Conservation (phyloP, 2,888 invertebrate species). For the Altica lythri region DNA sequence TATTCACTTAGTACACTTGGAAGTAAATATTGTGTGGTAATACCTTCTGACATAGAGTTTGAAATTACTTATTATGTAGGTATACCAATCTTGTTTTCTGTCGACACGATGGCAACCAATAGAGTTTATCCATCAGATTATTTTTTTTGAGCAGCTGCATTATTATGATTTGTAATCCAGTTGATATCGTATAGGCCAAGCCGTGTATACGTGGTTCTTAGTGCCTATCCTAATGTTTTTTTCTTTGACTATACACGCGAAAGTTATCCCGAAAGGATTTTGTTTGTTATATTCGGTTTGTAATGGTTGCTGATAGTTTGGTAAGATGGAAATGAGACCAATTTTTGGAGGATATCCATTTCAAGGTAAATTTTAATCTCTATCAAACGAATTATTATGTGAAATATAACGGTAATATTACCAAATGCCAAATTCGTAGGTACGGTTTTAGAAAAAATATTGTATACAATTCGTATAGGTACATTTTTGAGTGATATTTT, state of each 20-base stretch:
- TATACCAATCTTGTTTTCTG: constrained; percentile 38
- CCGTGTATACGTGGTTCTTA: constrained; percentile 23
- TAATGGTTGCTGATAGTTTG: constrained; percentile 12
- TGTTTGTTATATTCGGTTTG: no score
- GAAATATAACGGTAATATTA: no score
- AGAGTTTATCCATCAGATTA: constrained; percentile 47
- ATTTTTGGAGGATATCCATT: constrained; percentile 84
- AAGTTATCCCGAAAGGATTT: no score
- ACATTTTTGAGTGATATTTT: no score
- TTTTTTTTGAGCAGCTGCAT: constrained; percentile 43
- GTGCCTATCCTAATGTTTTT: no score
- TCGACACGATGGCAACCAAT: constrained; percentile 50
- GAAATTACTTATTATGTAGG: constrained; percentile 19
- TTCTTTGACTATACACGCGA: constrained; percentile 4
- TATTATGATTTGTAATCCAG: constrained; percentile 48
- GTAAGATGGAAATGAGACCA: constrained; percentile 71
- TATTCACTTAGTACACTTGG: constrained; percentile 22
- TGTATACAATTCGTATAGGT: no score
- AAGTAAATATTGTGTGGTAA: constrained; percentile 25
- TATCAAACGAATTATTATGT: neutral
- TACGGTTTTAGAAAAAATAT: no score
- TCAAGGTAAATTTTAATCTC: constrained; percentile 83
- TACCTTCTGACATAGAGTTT: constrained; percentile 7
- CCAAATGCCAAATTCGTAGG: no score
- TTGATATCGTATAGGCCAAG: constrained; percentile 34